These are phyloP conservation scores for Ypsolopha scabrella DNA, from an alignment of 2,888 invertebrate genomes.

Conservation along the genomic window DNA sequence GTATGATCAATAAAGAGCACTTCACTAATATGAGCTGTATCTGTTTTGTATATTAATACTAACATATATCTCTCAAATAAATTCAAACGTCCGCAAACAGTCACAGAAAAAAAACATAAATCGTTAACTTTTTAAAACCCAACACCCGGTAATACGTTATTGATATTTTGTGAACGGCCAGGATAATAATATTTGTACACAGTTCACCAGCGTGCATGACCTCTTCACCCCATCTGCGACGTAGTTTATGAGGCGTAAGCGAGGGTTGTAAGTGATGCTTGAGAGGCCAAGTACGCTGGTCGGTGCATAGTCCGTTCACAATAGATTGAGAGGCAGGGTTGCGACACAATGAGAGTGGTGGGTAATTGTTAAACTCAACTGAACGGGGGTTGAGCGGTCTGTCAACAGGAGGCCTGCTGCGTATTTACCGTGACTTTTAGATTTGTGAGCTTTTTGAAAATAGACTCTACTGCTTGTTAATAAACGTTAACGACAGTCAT, in stretches of 20 bases:
- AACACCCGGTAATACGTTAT: conserved; percentile 63
- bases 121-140: conserved; percentile 63
- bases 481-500: too few species aligned
- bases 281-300: conserved; percentile 28
- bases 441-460: too few species aligned
- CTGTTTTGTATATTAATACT: neutral
- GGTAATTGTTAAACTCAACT: conserved; percentile 67
- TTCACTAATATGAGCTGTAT: too few species aligned
- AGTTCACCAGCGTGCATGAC: conserved; percentile 33
- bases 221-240: conserved; percentile 21
- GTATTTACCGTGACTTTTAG: too few species aligned
- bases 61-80: neutral
- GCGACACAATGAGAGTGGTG: conserved; percentile 61
- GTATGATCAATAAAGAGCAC: too few species aligned
- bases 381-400: conserved; percentile 63
- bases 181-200: conserved; percentile 68
- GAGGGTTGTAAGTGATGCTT: conserved; percentile 7
- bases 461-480: too few species aligned
- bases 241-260: neutral
- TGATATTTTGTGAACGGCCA: conserved; percentile 65
- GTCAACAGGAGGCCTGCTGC: conserved; percentile 36
- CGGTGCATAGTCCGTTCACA: conserved; percentile 49
- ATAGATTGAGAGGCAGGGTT: conserved; percentile 60
- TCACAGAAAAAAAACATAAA: conserved; percentile 22
- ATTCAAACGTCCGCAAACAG: neutral